Conservation (phyloP, 1,140 invertebrate genomes). For the Macrosteles quadrilineatus region DNA sequence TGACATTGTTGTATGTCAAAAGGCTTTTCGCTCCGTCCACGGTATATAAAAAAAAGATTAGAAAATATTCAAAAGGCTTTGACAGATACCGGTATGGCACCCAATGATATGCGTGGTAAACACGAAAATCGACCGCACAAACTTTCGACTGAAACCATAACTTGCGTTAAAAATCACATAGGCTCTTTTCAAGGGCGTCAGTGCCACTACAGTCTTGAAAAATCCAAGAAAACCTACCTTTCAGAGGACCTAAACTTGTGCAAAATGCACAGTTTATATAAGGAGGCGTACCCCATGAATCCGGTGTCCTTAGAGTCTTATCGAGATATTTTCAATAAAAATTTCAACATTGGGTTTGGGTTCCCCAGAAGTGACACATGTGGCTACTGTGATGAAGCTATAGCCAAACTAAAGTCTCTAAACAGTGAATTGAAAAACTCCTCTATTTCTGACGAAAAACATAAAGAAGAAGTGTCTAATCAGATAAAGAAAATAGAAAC, state of each 20-base stretch:
- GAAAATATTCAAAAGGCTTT: background rate
- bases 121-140: background rate
- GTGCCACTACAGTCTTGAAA: slow-evolving; percentile 14
- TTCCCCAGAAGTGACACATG: slow-evolving; percentile 20
- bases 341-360: slow-evolving; percentile 21
- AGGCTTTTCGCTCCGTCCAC: background rate
- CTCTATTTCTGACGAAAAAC: background rate
- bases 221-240: slow-evolving; percentile 17
- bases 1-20: background rate
- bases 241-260: slow-evolving; percentile 3
- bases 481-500: background rate
- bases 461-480: background rate
- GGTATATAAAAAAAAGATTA: background rate
- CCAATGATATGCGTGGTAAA: background rate
- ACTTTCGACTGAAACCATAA: background rate
- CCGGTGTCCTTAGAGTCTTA: background rate
- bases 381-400: background rate
- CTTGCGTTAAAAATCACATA: slow-evolving; percentile 6
- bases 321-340: slow-evolving; percentile 17
- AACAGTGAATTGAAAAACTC: background rate
- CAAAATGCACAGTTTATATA: slow-evolving; percentile 22
- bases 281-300: background rate
- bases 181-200: slow-evolving; percentile 8
- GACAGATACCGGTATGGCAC: background rate
- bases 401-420: background rate